Base-by-base conservation (phyloP, 2,888 invertebrate genomes). In the Acholoe squamosa region DNA sequence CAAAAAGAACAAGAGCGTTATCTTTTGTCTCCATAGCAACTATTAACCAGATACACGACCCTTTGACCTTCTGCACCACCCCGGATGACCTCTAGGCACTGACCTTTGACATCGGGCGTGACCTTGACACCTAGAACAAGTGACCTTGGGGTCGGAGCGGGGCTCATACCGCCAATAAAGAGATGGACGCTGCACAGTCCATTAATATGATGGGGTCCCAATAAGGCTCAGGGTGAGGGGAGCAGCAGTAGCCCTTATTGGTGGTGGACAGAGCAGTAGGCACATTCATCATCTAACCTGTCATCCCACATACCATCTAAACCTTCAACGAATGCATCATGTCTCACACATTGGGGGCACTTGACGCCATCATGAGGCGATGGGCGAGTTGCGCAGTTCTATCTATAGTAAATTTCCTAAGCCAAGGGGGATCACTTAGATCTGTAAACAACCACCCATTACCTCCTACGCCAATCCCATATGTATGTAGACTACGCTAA, bases 31-130 rank as follows among this genome's bases (percentile, higher is more conserved):
- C 80, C 80, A 80, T 80, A 43, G 43, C 43, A 43, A 80, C 80
- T 80, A 80, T 80, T 80, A 80, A 80, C 80, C 80, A 80, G 80
- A 43, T 34, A 33, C 80, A 43, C 80, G 80, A 33, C 80, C 80
- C 43, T 19, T 34, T 80, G 80, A 80, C 80, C 80, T 43, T 25
- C 10, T 34, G 14, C 61, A 25, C 25, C 34, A 33, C 43, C 33
- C 33, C 34, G 14, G 43, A 22, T 43, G 43, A 33, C 80, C 33
- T 25, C 80, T 19, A 33, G 56, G 54, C 54, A 16, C 28, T n/a
- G 31, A 52, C 86, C 86, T 28, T 7, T 86, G 54, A 52, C 86
- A 22, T 28, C 25, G 31, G 86, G 22, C 52, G 28, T 86, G 86
- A 54, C 86, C 86, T 86, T 56, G 25, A 56, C 52, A 25, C 86